Evolutionary conservation across 2,888 invertebrate genomes (phyloP), one percentile per base, ranked within the genome.

Genomic region (Athetis lepigone): DNA sequence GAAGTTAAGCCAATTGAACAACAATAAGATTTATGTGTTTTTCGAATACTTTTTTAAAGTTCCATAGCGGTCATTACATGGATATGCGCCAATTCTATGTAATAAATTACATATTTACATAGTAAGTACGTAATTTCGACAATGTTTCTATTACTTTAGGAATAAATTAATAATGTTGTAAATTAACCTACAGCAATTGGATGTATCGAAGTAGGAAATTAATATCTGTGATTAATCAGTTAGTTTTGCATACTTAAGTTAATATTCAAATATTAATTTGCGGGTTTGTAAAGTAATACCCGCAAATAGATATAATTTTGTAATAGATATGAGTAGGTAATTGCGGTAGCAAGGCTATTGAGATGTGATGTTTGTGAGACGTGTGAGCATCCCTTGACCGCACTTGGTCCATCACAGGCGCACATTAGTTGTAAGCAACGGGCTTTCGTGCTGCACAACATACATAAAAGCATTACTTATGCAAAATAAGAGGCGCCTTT

Each of bases 401-500:
- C 63, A 70, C 63, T 77, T 67, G 81, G 81, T 75, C 47, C 70
- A 79, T 75, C 71, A 74, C 68, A 62, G 73, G 76, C 81, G 79
- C 79, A 86, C 87, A 85, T 85, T 73, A 73, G 83, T 88, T 88
- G 84, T 88, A 83, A 86, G 83, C 84, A 86, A 88, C 77, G 79
- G 85, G 83, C 85, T 87, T 90, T 90, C 92, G 88, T 90, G 87
- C 84, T 87, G 85, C 87, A 89, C 86, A 90, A 88, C 85, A 87
- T 90, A 88, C 85, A 88, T 90, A 92, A 87, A 88, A 90, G 81
- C 88, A 88, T 91, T n/a, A n/a, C n/a, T n/a, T 93, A 93, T 94
- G 93, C 92, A 93, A 93, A 94, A 88, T 91, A 89, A 92, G 88
- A 91, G 88, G 90, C 89, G 88, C 92, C 92, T 92, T 92, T 94